phyloP scores from a whole-genome alignment of 2,113 vertebrate genomes.

The Columbina picui region DNA sequence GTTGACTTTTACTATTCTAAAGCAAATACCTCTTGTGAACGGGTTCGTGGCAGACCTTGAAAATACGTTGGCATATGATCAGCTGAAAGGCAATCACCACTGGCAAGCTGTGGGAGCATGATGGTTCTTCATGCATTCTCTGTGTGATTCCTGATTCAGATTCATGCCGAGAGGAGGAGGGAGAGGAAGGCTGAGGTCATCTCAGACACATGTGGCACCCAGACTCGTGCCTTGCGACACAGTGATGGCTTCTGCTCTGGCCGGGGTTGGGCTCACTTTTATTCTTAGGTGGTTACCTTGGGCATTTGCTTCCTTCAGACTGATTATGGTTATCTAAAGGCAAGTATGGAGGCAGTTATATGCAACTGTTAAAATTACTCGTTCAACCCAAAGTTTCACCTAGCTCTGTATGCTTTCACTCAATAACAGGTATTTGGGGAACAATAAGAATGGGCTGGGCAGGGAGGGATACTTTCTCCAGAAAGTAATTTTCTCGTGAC shows the following conservation, averaged over 20 bases:
- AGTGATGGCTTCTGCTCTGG: not conserved
- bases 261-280: rapidly evolving
- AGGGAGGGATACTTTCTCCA: not conserved
- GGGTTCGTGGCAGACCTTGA: not conserved
- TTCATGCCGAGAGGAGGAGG: not conserved
- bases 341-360: not conserved
- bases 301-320: not conserved
- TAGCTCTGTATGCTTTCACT: not conserved
- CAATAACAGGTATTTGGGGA: not conserved
- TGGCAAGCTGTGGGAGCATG: not conserved
- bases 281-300: not conserved
- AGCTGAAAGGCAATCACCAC: not conserved
- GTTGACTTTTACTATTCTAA: not conserved
- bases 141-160: not conserved
- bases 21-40: not conserved
- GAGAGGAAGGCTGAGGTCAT: not conserved
- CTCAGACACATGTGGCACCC: not conserved
- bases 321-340: not conserved
- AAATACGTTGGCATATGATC: not conserved
- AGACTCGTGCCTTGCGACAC: rapidly evolving
- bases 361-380: not conserved
- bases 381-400: not conserved
- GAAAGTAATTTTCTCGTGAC: not conserved
- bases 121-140: rapidly evolving
- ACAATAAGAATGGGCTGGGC: not conserved